Evolutionary conservation across 2,113 vertebrate species (phyloP).

Genomic region (Theristicus caerulescens): DNA sequence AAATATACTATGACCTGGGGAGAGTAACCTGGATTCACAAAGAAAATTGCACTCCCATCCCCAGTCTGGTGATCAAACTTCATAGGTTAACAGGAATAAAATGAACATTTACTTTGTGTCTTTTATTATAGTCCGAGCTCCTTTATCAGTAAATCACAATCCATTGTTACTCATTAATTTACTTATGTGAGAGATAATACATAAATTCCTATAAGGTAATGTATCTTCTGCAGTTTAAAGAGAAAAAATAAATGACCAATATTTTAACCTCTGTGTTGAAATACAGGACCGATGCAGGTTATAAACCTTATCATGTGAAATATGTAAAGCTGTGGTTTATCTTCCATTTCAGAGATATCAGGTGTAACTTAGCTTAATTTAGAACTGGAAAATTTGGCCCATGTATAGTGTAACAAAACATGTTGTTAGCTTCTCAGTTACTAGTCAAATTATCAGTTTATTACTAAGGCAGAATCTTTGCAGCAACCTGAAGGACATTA

Average conservation of each 20-base stretch:
- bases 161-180: background rate
- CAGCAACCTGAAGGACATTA: background rate
- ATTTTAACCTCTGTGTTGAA: background rate
- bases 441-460: background rate
- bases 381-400: background rate
- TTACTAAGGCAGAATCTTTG: background rate
- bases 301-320: background rate
- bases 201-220: background rate
- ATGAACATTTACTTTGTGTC: background rate
- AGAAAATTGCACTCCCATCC: background rate
- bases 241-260: background rate
- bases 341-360: background rate
- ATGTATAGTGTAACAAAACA: background rate
- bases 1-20: background rate
- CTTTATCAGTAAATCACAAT: background rate
- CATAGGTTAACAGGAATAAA: background rate
- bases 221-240: background rate
- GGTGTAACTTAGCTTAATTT: background rate
- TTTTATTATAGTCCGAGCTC: background rate
- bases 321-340: background rate
- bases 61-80: background rate
- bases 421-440: background rate
- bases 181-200: background rate
- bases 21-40: background rate
- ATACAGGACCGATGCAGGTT: background rate